These are phyloP conservation scores for Palythoa grandis DNA, from an alignment of 92 coral and sea anemone genomes.

Conservation along the genomic window DNA sequence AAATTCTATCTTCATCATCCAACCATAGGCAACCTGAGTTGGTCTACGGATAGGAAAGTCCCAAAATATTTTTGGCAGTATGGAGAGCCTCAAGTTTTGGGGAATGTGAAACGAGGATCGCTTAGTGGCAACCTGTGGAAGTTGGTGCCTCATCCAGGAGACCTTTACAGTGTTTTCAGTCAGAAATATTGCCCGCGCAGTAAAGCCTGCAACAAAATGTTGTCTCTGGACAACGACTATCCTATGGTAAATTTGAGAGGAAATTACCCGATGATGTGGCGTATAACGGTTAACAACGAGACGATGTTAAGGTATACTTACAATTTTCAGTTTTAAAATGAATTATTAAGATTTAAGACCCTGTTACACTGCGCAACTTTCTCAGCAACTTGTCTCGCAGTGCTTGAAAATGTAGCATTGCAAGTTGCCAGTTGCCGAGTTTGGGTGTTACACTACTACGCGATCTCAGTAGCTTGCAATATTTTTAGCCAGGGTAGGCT, in stretches of 20 bases:
- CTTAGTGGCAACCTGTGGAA: constrained; percentile 37
- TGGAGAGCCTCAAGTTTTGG: constrained; percentile 27
- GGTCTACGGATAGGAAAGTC: neutral
- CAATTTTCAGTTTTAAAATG: too few relatives aligned
- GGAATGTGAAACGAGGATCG: neutral
- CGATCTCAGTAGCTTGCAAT: too few relatives aligned
- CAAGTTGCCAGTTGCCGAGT: too few relatives aligned
- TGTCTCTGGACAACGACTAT: neutral
- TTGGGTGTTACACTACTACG: too few relatives aligned
- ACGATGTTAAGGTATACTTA: neutral
- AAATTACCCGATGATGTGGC: neutral
- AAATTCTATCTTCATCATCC: constrained; percentile 3
- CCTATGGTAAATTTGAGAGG: neutral
- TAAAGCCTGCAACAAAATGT: constrained; percentile 11
- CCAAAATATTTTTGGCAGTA: constrained; percentile 7
- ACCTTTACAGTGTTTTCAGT: constrained; percentile 49
- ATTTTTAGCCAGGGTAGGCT: too few relatives aligned
- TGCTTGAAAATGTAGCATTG: too few relatives aligned
- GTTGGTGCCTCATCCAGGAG: constrained; percentile 58
- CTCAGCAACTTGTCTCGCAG: too few relatives aligned
- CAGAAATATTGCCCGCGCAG: constrained; percentile 35
- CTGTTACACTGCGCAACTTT: too few relatives aligned
- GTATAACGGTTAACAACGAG: neutral
- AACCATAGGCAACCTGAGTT: constrained; percentile 36
- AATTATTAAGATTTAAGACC: too few relatives aligned